Evolutionary conservation across 2,888 invertebrate genomes (phyloP).

Genomic region (Microctonus aethiopoides): DNA sequence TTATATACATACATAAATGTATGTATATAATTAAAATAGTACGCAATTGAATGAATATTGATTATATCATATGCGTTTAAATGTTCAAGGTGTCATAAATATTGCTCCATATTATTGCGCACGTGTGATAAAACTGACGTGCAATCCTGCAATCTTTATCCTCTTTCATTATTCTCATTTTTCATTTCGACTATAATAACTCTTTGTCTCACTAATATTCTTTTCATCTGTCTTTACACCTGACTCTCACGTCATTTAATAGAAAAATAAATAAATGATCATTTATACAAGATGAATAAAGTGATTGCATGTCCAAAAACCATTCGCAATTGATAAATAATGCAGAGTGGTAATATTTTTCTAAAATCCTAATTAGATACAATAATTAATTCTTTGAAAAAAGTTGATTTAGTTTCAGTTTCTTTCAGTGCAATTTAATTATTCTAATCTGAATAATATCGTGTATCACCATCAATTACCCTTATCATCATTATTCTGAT

Average conservation of each 20-base stretch:
- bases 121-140: neutral
- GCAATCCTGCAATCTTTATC: neutral
- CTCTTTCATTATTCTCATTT: neutral
- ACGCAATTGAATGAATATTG: neutral
- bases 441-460: neutral
- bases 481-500: neutral
- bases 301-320: conserved; percentile 42
- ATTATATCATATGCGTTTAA: neutral
- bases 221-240: neutral
- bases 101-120: conserved; percentile 12
- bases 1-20: neutral
- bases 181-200: neutral
- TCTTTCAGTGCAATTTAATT: neutral
- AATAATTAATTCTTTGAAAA: conserved; percentile 23
- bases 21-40: neutral
- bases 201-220: neutral
- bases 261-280: conserved; percentile 63
- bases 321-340: conserved; percentile 18
- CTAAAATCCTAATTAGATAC: conserved; percentile 33
- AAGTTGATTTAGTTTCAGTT: conserved; percentile 27
- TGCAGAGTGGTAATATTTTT: conserved; percentile 23
- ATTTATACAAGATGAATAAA: conserved; percentile 61
- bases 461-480: neutral
- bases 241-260: conserved; percentile 45
- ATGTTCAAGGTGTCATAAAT: neutral